phyloP scores from a whole-genome alignment of 2,113 vertebrate species.

The Telmatochromis brachygnathus region DNA sequence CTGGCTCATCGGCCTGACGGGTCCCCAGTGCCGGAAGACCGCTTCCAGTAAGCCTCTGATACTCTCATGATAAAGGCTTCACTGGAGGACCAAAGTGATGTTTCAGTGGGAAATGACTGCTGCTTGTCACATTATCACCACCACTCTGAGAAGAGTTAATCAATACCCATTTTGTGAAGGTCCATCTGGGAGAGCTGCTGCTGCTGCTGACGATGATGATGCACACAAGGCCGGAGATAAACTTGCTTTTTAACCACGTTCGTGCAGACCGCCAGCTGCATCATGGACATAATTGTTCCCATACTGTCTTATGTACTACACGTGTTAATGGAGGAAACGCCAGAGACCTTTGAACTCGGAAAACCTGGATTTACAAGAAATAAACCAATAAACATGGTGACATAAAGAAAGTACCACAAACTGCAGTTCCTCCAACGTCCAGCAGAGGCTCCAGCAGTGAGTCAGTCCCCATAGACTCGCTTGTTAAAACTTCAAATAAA shows the following conservation, averaged over 20 bases:
- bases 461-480: not conserved
- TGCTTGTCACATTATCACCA: slow-evolving; percentile 66
- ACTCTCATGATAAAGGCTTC: slow-evolving; percentile 47
- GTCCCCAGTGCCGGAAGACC: slow-evolving; percentile 34
- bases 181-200: slow-evolving; percentile 25
- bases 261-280: not conserved
- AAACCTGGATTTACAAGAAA: not conserved
- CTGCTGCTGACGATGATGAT: not conserved
- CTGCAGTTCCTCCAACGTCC: not conserved
- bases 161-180: slow-evolving; percentile 54
- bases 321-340: not conserved
- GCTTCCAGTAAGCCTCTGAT: slow-evolving; percentile 57
- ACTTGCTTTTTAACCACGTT: not conserved
- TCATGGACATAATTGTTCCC: not conserved
- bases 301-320: not conserved
- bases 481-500: not conserved
- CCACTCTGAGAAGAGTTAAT: slow-evolving; percentile 47
- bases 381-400: not conserved
- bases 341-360: not conserved
- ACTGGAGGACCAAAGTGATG: slow-evolving; percentile 48
- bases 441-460: not conserved
- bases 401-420: not conserved
- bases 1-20: not conserved
- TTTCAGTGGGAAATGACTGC: slow-evolving; percentile 58
- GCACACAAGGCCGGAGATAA: not conserved